Base-by-base conservation (phyloP, 2,797 vertebrate species). In the Gymnothorax reevesii region DNA sequence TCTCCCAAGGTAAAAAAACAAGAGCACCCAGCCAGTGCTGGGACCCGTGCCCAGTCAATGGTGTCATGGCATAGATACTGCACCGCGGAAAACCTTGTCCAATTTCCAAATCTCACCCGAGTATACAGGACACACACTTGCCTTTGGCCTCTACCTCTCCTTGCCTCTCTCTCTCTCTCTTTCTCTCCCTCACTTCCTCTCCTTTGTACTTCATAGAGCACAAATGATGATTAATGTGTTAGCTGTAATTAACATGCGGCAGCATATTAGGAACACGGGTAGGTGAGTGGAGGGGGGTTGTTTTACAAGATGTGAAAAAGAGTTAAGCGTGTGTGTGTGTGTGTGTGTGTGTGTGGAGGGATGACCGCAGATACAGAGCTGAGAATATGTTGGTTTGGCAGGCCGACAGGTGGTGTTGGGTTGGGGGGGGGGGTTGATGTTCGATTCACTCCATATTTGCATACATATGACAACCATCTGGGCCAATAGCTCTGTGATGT, bases 381-480 rank as follows among this genome's bases (percentile, higher is more conserved):
- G 52, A 7, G 49, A 79, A 89, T 17, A 10, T 91, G 92, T 93
- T 94, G 91, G 89, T 90, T 94, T 86, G 92, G 92, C 93, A 96
- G 96, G 95, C 95, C 97, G 97, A 97, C 98, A 98, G 98, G 97
- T 99, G 98, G 97, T 92, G 96, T 20, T 42, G 33, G n/a, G 62
- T 20, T 20, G 92, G 93, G 94, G 94, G 7, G 69, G 2, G 69
- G 8, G 69, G n/a, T 5, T n/a, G 69, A 1, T n/a, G 66, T 22
- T 98, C 97, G 97, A 96, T 98, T 97, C 97, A 95, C 95, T 97
- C 95, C 96, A 97, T 94, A 99, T 99, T 98, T 99, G 97, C 98
- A 99, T 99, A 98, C 97, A 98, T 98, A 98, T 98, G 97, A 99
- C 97, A 97, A 95, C 97, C 98, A 99, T 99, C 98, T 99, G 98